A percentile compares a stretch with the other conserved stretches of the same genome.
These are phyloP conservation scores for Cydia strobilella DNA, from an alignment of 1,140 invertebrate genomes.

Conservation along the genomic window DNA sequence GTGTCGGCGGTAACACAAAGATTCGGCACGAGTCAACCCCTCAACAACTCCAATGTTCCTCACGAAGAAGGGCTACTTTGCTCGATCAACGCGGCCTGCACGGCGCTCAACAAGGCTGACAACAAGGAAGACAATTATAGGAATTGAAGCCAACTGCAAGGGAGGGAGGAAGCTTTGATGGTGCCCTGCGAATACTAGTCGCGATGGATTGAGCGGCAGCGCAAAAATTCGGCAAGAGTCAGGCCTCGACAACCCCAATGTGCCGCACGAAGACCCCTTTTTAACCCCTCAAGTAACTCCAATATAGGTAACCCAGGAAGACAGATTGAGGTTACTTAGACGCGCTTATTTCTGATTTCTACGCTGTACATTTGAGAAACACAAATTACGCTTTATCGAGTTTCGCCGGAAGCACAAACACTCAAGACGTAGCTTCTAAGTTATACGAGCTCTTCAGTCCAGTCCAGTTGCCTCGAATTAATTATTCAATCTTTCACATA, in stretches of 20 bases:
- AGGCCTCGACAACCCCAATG: slow-evolving; percentile 77
- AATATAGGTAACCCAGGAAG: too few species aligned
- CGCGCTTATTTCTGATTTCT: background rate
- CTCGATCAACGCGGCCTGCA: slow-evolving; percentile 94
- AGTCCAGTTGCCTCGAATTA: background rate
- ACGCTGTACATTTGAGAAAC: too few species aligned
- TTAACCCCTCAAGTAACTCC: too few species aligned
- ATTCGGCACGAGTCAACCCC: slow-evolving; percentile 78
- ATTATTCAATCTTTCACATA: background rate
- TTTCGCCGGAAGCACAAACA: background rate
- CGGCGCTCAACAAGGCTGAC: slow-evolving; percentile 83
- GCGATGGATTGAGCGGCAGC: too few species aligned
- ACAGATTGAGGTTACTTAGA: too few species aligned
- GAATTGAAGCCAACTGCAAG: background rate
- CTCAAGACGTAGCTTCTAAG: too few species aligned
- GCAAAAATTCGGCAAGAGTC: slow-evolving; percentile 61
- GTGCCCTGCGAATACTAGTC: too few species aligned
- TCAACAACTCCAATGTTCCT: slow-evolving; percentile 82
- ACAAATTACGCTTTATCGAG: background rate
- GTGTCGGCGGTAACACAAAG: slow-evolving; percentile 91
- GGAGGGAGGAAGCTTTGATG: too few species aligned
- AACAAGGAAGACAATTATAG: background rate
- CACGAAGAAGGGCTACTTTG: slow-evolving; percentile 93
- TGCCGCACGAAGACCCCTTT: too few species aligned
- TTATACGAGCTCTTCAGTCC: too few species aligned